These are phyloP conservation scores for Actinia tenebrosa DNA, from an alignment of 64 coral and sea anemone species.

Conservation along the genomic window DNA sequence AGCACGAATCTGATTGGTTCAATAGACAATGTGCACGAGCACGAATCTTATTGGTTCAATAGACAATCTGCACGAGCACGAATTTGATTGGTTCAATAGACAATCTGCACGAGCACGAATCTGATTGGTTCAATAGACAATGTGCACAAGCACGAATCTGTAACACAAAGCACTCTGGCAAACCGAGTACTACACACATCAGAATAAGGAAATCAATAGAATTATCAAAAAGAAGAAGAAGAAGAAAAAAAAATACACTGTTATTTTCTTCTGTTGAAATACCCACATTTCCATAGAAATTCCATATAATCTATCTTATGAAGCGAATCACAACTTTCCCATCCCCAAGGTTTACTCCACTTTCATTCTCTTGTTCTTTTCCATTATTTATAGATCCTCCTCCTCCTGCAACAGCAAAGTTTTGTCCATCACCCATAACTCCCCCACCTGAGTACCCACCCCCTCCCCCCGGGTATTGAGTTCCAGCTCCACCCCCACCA, in stretches of 20 bases:
- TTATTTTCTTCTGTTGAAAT: too few species aligned
- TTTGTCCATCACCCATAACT: slow-evolving; percentile 11
- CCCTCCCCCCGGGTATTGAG: slow-evolving; percentile 56
- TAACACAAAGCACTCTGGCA: too few species aligned
- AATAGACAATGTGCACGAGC: too few species aligned
- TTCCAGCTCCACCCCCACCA: slow-evolving; percentile 60
- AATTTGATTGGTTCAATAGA: background rate
- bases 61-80: too few species aligned
- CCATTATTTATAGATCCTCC: slow-evolving; percentile 68
- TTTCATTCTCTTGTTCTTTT: slow-evolving; percentile 25
- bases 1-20: background rate
- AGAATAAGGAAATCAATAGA: too few species aligned
- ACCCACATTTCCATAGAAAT: background rate
- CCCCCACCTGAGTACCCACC: slow-evolving; percentile 85
- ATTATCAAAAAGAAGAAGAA: too few species aligned
- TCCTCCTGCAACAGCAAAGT: slow-evolving; percentile 49
- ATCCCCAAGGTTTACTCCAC: slow-evolving; percentile 42
- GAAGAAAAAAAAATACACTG: too few species aligned
- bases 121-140: too few species aligned
- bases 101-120: too few species aligned
- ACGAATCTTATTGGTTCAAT: too few species aligned
- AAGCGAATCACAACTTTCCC: slow-evolving; percentile 53
- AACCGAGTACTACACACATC: too few species aligned
- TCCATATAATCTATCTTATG: background rate
- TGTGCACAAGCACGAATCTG: too few species aligned